Percentiles rank a stretch among this genome's conserved stretches.
Conservation (phyloP, 2,888 invertebrate species). For the Callyntrura guangdongensis region DNA sequence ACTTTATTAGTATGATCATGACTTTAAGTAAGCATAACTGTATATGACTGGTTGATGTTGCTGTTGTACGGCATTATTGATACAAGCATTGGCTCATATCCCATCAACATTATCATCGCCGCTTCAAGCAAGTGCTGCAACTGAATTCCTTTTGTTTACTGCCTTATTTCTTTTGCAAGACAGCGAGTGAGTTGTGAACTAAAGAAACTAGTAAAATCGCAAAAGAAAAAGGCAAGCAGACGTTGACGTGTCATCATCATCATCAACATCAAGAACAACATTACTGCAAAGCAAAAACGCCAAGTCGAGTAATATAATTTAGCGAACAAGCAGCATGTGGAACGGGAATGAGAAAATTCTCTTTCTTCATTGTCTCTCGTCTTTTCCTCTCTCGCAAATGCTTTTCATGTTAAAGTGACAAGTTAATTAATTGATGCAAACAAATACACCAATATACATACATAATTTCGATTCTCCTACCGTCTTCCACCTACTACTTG, state of each 20-base stretch:
- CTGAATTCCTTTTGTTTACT: slow-evolving; percentile 21
- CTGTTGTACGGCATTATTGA: background rate
- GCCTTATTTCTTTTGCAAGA: slow-evolving; percentile 20
- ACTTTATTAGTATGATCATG: slow-evolving; percentile 64
- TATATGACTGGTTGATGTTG: slow-evolving; percentile 55
- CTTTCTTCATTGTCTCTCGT: slow-evolving; percentile 17
- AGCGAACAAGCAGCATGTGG: slow-evolving; percentile 49
- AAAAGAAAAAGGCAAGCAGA: slow-evolving; percentile 14
- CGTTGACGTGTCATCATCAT: slow-evolving; percentile 26
- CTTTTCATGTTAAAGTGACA: slow-evolving; percentile 73
- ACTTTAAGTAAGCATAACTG: slow-evolving; percentile 58
- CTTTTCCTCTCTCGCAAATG: slow-evolving; percentile 37
- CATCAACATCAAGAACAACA: slow-evolving; percentile 19
- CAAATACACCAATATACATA: slow-evolving; percentile 63
- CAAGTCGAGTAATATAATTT: slow-evolving; percentile 43
- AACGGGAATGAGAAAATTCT: slow-evolving; percentile 50
- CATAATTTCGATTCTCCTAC: background rate
- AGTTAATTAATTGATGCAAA: slow-evolving; percentile 77
- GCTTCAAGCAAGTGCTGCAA: background rate
- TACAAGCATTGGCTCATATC: background rate
- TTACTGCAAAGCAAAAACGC: slow-evolving; percentile 11
- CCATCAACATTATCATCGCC: background rate
- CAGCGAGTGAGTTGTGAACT: slow-evolving; percentile 7
- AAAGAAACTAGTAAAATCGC: slow-evolving; percentile 13
- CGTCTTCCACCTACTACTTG: background rate